These are phyloP conservation scores for Chlorocebus sabaeus DNA, from an alignment of 2,113 vertebrate genomes.

Conservation along the genomic window DNA sequence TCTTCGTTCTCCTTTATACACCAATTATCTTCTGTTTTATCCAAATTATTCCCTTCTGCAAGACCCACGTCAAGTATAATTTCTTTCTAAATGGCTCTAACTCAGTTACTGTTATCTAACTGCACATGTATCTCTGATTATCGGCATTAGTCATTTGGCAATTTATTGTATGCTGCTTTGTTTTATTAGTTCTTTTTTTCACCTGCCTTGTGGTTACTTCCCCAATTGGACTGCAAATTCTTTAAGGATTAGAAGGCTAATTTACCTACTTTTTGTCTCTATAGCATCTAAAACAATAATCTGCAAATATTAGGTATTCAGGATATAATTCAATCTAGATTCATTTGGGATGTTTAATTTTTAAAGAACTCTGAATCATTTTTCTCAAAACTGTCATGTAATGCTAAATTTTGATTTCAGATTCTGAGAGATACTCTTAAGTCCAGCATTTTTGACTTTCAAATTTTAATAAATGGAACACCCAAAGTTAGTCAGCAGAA, in stretches of 20 bases:
- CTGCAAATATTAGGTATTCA: not conserved
- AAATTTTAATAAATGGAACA: not conserved
- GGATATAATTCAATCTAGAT: not conserved
- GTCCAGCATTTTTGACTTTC: not conserved
- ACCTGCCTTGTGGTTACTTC: not conserved
- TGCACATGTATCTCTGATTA: not conserved
- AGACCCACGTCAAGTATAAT: not conserved
- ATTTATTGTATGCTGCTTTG: not conserved
- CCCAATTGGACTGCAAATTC: not conserved
- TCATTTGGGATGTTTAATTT: not conserved
- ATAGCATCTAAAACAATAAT: not conserved
- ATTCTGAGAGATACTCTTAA: not conserved
- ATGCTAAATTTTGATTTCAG: not conserved
- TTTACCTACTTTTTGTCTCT: not conserved
- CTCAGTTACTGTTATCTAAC: not conserved
- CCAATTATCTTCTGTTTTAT: not conserved
- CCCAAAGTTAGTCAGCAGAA: not conserved
- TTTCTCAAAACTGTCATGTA: not conserved
- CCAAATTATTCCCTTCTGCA: not conserved
- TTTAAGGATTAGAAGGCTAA: not conserved
- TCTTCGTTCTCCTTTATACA: not conserved
- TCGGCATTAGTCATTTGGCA: not conserved
- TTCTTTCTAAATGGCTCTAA: not conserved
- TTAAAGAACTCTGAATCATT: slow-evolving; percentile 16
- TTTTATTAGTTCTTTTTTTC: not conserved